Percentiles rank a stretch among this genome's conserved stretches.
These are phyloP conservation scores for Xiphophorus birchmanni DNA, from an alignment of 2,797 vertebrate species.

Conservation along the genomic window DNA sequence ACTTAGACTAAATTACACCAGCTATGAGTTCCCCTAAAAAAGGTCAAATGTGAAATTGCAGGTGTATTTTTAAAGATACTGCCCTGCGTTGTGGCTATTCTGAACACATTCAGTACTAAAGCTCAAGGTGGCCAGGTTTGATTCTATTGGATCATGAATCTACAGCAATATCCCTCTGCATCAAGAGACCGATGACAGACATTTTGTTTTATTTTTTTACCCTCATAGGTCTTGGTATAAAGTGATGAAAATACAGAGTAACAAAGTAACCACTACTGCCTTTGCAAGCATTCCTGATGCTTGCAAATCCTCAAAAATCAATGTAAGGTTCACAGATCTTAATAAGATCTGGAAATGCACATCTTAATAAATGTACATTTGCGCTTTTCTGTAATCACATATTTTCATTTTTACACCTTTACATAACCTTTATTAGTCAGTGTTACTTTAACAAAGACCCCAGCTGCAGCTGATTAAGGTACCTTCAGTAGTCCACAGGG, in stretches of 20 bases:
- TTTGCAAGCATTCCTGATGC: too few species aligned
- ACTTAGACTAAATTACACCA: neutral
- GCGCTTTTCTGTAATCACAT: neutral
- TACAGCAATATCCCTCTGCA: neutral
- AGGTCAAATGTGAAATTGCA: neutral
- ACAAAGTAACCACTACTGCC: neutral
- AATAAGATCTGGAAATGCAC: neutral
- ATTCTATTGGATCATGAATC: neutral
- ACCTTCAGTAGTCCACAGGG: conserved; percentile 3
- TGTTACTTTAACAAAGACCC: neutral
- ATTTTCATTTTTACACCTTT: neutral
- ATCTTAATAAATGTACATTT: neutral
- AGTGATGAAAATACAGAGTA: too few species aligned
- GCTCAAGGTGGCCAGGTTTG: neutral
- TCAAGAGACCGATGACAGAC: neutral
- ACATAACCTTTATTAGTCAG: neutral
- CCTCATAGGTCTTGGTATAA: neutral
- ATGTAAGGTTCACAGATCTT: neutral
- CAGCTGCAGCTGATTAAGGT: conserved; percentile 9
- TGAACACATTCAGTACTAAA: neutral
- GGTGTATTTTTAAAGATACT: neutral
- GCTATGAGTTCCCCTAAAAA: neutral
- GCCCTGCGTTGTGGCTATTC: neutral
- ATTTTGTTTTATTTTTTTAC: neutral
- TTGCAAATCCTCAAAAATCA: neutral